phyloP scores from a whole-genome alignment of 2,113 vertebrate species.

The Epinephelus cyanopodus region DNA sequence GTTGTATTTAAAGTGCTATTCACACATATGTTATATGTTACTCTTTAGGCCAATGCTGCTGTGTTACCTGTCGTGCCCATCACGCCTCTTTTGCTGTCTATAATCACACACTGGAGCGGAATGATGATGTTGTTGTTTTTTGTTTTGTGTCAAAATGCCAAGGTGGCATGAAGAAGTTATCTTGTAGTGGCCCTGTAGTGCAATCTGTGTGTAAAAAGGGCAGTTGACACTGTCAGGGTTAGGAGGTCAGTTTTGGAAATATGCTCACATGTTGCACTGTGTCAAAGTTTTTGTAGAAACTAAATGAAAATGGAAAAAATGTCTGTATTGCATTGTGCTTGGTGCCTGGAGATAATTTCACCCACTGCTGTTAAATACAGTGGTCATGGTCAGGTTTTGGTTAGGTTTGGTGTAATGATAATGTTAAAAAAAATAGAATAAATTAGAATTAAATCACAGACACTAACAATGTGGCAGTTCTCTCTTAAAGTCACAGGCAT shows the following conservation, averaged over 20 bases:
- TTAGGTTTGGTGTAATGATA: background rate
- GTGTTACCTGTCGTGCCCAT: too few species aligned
- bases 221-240: background rate
- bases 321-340: background rate
- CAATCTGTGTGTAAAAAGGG: too few species aligned
- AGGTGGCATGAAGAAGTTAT: too few species aligned
- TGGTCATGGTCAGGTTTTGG: background rate
- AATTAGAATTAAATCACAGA: background rate
- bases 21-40: too few species aligned
- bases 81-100: too few species aligned
- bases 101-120: too few species aligned
- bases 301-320: background rate
- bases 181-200: too few species aligned
- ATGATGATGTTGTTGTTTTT: too few species aligned
- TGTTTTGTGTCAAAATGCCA: too few species aligned
- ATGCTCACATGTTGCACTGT: background rate
- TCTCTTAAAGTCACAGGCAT: background rate
- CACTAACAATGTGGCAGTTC: background rate
- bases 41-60: too few species aligned
- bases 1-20: too few species aligned
- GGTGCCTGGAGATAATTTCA: background rate
- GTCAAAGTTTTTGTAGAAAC: background rate
- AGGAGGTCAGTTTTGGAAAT: constrained; percentile 4
- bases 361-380: background rate
- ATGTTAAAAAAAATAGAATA: background rate